These are phyloP conservation scores for Notocelia uddmanniana DNA, from an alignment of 2,888 invertebrate genomes.

Conservation along the genomic window DNA sequence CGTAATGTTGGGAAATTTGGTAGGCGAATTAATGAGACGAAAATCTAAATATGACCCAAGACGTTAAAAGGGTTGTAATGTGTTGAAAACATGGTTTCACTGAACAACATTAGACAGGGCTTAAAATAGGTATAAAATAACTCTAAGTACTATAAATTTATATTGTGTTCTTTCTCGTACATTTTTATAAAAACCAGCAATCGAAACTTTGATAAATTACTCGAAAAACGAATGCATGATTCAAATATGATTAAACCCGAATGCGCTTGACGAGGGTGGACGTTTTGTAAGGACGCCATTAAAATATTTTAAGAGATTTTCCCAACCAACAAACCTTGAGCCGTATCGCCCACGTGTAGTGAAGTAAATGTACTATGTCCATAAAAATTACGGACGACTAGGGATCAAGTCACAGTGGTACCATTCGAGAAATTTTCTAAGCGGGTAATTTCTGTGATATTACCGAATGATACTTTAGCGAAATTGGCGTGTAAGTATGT, in stretches of 20 bases:
- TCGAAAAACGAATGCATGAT: constrained; percentile 31
- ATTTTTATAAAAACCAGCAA: too few species aligned
- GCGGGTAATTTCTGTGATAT: constrained; percentile 18
- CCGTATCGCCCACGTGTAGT: neutral
- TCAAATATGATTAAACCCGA: constrained; percentile 36
- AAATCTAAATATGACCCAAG: too few species aligned
- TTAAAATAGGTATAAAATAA: too few species aligned
- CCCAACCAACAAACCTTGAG: constrained; percentile 1
- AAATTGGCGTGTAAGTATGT: constrained; percentile 15
- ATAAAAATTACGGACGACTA: neutral
- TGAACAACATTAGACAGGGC: too few species aligned
- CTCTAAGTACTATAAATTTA: too few species aligned
- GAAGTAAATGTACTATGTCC: neutral
- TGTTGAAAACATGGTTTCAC: too few species aligned
- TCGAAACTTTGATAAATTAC: constrained; percentile 11
- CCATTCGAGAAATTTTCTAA: constrained; percentile 12
- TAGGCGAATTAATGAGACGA: too few species aligned
- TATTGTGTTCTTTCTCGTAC: too few species aligned
- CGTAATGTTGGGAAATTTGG: too few species aligned
- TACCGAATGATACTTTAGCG: constrained; percentile 28
- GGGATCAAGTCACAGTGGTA: constrained; percentile 3
- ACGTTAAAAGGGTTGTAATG: too few species aligned
- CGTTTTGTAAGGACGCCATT: constrained; percentile 37
- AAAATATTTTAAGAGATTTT: constrained; percentile 33
- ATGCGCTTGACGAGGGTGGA: constrained; percentile 44